These are phyloP conservation scores for Agrotis ipsilon DNA, from an alignment of 2,888 invertebrate species.

Conservation along the genomic window DNA sequence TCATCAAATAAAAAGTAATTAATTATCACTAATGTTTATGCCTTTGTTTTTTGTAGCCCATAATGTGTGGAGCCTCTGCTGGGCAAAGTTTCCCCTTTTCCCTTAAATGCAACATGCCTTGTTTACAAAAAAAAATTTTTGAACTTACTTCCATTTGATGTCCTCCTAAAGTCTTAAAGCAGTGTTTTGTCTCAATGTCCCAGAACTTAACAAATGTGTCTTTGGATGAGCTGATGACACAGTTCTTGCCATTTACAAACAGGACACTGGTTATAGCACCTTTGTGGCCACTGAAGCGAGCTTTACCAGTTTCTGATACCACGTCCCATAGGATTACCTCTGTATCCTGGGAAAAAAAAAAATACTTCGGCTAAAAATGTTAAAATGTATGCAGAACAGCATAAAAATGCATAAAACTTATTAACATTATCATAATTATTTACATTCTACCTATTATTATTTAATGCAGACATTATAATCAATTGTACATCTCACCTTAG, in stretches of 20 bases:
- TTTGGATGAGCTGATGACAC: conserved; percentile 96
- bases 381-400: no score
- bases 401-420: no score
- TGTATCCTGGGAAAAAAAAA: conserved; percentile 93
- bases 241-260: conserved; percentile 93
- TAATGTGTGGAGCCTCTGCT: no score
- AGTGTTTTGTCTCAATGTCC: conserved; percentile 98
- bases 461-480: not conserved
- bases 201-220: conserved; percentile 99
- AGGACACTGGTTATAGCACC: conserved; percentile 96
- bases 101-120: no score
- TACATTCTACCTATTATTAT: not conserved
- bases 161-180: conserved; percentile 98
- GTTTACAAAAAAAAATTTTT: not conserved
- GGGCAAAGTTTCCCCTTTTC: no score
- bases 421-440: not conserved
- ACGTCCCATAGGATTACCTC: conserved; percentile 98
- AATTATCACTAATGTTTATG: no score
- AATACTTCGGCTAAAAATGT: not conserved
- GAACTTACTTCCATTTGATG: conserved; percentile 94
- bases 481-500: conserved; percentile 91
- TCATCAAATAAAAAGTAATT: no score
- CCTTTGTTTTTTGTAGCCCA: no score
- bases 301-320: conserved; percentile 97
- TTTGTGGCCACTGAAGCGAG: conserved; percentile 97